These are phyloP conservation scores for Pseudachorutes palmiensis DNA, from an alignment of 1,140 invertebrate genomes.

Conservation along the genomic window DNA sequence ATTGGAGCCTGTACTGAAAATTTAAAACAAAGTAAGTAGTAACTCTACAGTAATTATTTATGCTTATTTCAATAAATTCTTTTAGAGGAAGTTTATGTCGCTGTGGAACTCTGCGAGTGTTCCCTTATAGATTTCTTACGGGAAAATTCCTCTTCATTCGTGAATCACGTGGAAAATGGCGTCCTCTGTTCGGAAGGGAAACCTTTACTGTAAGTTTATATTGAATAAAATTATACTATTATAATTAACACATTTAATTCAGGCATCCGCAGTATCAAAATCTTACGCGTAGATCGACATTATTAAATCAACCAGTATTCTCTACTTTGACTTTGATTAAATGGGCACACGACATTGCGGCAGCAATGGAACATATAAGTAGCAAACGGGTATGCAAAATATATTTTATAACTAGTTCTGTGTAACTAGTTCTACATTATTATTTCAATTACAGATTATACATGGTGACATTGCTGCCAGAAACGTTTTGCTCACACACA, in stretches of 20 bases:
- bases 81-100: background rate
- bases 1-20: constrained; percentile 13
- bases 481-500: too few relatives aligned
- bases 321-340: background rate
- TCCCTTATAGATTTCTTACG: background rate
- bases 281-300: background rate
- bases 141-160: background rate
- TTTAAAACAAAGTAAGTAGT: background rate
- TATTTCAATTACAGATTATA: background rate
- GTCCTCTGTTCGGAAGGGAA: background rate
- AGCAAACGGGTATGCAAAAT: background rate
- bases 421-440: background rate
- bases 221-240: background rate
- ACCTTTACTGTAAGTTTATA: background rate
- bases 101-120: background rate
- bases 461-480: too few relatives aligned
- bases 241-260: too few relatives aligned
- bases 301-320: background rate
- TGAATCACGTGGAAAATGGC: background rate
- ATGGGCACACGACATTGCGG: background rate
- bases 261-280: too few relatives aligned
- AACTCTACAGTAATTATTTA: background rate
- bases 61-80: background rate
- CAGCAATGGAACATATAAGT: background rate
- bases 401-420: background rate